Evolutionary conservation across 2,113 vertebrate species (phyloP).

Genomic region (Psittacara wagleri): DNA sequence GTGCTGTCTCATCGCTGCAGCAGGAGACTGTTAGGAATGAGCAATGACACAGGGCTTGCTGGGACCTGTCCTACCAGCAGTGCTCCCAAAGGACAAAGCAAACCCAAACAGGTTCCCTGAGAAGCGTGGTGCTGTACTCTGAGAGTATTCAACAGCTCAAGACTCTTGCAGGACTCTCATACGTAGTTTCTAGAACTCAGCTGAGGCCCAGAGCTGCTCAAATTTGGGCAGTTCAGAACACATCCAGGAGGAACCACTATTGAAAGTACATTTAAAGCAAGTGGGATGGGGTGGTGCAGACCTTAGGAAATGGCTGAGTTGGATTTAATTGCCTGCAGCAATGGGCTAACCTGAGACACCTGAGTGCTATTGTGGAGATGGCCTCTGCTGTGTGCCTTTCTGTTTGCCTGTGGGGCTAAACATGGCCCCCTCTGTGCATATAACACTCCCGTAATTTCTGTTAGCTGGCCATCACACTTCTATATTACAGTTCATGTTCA

Average conservation of each 20-base stretch:
- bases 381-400: fast-evolving
- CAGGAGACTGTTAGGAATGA: fast-evolving
- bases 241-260: fast-evolving
- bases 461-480: no score
- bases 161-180: not conserved
- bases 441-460: fast-evolving
- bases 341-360: not conserved
- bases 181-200: not conserved
- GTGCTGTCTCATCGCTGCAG: fast-evolving
- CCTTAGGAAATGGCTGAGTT: fast-evolving
- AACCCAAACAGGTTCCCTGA: not conserved
- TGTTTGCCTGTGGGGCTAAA: fast-evolving
- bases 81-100: fast-evolving
- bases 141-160: fast-evolving
- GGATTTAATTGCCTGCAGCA: not conserved
- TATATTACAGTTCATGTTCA: no score
- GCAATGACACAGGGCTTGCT: fast-evolving
- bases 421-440: fast-evolving
- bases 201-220: not conserved
- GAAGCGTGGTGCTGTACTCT: fast-evolving
- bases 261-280: fast-evolving
- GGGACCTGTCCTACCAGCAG: not conserved
- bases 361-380: fast-evolving
- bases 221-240: not conserved
- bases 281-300: fast-evolving